Base-by-base conservation (phyloP, 2,888 invertebrate species). In the Thecocarcelia acutangulata region DNA sequence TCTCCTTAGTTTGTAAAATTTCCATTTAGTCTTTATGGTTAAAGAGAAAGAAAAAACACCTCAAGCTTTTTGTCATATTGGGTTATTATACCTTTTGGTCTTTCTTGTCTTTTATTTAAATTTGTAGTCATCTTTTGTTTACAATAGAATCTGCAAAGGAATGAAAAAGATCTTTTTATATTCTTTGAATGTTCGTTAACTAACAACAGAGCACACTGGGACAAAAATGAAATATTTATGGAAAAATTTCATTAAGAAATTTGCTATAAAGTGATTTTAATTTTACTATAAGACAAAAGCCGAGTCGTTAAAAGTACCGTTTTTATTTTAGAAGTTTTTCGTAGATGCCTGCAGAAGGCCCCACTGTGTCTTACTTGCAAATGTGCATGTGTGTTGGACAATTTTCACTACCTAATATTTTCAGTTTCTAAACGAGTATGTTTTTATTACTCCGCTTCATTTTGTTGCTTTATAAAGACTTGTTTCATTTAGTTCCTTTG, bases 31-130 rank as follows among this genome's bases (percentile, higher is more conserved):
- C 15, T 50, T 24, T 50, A 17, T 50, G 15, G 42, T 50, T 28
- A 19, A 17, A 58, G n/a, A 37, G 17, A 19, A 44, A 2, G 11
- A 44, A 9, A 28, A 40, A 46, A 64, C 56, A 56, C 64, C 58
- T 24, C 37, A 64, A 44, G 56, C 74, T 28, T 75, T 72, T 50
- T 75, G 42, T 64, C 58, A 75, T 50, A 63, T 75, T 78, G 44
- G 64, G 72, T 59, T 78, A 72, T 73, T 68, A 79, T 79, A 69
- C 69, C 59, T 59, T 72, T 79, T 79, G 46, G 73, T 68, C 59
- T 52, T 40, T 37, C 21, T 37, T 13, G 21, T 46, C 63, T 54
- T 73, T 79, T 79, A 72, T 72, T 50, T 63, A 59, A 40, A 13
- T 33, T 37, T 54, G 21, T 44, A 48, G 24, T 15, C 15, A 13